These are phyloP conservation scores for Nannoperca obscura DNA, from an alignment of 2,797 vertebrate species.

Conservation along the genomic window DNA sequence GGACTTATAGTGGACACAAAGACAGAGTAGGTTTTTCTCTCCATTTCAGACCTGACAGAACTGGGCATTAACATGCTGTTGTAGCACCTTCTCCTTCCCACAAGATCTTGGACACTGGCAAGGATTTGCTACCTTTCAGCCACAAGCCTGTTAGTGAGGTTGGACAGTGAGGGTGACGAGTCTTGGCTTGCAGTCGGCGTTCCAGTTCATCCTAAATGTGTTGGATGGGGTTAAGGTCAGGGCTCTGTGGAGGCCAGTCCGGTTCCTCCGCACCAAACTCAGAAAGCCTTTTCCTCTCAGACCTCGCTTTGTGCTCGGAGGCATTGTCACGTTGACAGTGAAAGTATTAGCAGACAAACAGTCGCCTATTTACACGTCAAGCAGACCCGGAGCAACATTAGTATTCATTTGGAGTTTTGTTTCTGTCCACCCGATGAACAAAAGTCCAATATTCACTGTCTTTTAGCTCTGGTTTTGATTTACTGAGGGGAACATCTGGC, in stretches of 20 bases:
- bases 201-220: constrained; percentile 1
- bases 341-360: no score
- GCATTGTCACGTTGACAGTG: neutral
- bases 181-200: neutral
- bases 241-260: neutral
- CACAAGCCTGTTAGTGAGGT: neutral
- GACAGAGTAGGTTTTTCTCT: neutral
- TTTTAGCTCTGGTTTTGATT: no score
- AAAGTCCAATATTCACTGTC: no score
- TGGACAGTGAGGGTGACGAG: neutral
- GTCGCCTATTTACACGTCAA: no score
- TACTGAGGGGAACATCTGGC: neutral
- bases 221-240: neutral
- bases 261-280: neutral
- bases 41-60: neutral
- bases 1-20: neutral
- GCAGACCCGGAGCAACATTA: no score
- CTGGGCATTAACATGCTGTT: neutral
- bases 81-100: neutral
- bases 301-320: neutral
- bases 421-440: neutral
- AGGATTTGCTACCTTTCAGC: constrained; percentile 8
- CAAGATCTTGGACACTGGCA: neutral
- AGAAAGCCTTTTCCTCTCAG: neutral
- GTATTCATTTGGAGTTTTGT: neutral